Evolutionary conservation across 2,113 vertebrate genomes (phyloP).

Genomic region (Psephotus haematonotus): DNA sequence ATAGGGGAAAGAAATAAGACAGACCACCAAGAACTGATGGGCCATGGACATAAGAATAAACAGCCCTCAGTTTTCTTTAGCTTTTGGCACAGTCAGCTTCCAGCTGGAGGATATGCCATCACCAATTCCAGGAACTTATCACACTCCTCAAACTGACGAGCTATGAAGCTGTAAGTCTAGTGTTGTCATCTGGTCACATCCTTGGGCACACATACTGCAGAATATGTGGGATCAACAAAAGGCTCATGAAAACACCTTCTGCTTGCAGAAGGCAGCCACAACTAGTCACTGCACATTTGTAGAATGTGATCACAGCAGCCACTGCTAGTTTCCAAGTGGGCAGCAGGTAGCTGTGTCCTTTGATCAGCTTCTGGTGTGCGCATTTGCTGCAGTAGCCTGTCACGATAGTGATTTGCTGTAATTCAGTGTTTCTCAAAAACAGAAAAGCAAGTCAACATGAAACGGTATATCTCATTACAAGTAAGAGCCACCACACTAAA

Average conservation of each 20-base stretch:
- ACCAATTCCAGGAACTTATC: not conserved
- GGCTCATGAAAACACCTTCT: not conserved
- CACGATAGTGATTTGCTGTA: not conserved
- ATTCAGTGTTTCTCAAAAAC: not conserved
- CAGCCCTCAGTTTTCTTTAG: accelerated
- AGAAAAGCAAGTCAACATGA: not conserved
- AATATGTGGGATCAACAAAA: not conserved
- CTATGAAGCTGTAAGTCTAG: not conserved
- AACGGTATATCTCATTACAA: not conserved
- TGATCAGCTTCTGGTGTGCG: not conserved
- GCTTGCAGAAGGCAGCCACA: not conserved
- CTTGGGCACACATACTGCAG: not conserved
- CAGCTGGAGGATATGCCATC: not conserved
- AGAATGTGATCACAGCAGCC: not conserved
- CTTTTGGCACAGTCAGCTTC: not conserved
- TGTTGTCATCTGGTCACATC: not conserved
- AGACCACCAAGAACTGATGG: not conserved
- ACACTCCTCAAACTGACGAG: not conserved
- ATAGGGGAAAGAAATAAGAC: not conserved
- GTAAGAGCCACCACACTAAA: not conserved
- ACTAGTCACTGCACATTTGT: not conserved
- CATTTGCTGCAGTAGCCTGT: not conserved
- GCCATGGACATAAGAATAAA: not conserved
- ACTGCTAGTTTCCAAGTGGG: not conserved
- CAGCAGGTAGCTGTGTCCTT: not conserved